These are phyloP conservation scores for Anaspis maculata DNA, from an alignment of 2,888 invertebrate species.

Conservation along the genomic window DNA sequence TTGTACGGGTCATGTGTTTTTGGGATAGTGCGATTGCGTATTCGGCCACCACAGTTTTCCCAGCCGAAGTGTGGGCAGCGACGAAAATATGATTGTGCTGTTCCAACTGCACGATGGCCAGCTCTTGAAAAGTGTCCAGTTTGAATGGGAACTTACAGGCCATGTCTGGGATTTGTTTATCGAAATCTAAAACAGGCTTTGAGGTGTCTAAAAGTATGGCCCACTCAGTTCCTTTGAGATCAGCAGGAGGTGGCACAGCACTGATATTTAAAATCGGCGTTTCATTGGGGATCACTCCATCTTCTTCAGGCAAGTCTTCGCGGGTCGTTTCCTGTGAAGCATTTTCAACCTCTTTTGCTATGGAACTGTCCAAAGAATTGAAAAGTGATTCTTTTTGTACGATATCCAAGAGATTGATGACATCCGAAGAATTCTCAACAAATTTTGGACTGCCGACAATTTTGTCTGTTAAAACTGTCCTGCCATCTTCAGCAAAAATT, in stretches of 20 bases:
- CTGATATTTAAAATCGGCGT: constrained; percentile 64
- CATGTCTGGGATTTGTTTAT: constrained; percentile 70
- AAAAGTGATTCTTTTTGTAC: constrained; percentile 54
- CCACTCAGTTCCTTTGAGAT: constrained; percentile 64
- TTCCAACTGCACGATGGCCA: constrained; percentile 90
- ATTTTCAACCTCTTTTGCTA: neutral
- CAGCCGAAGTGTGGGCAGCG: constrained; percentile 98
- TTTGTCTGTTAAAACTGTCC: constrained; percentile 35
- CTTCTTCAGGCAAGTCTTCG: constrained; percentile 24
- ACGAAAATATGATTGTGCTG: constrained; percentile 94
- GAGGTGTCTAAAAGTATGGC: constrained; percentile 80
- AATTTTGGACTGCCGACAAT: neutral
- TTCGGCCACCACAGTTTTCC: constrained; percentile 98
- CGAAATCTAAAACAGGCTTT: constrained; percentile 72
- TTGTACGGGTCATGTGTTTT: constrained; percentile 82
- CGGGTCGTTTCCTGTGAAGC: neutral
- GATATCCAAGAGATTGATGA: constrained; percentile 52
- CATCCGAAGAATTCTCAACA: constrained; percentile 30
- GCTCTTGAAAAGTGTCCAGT: constrained; percentile 94
- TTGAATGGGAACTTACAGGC: constrained; percentile 85
- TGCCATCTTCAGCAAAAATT: constrained; percentile 49
- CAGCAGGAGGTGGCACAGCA: constrained; percentile 39
- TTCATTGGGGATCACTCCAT: constrained; percentile 35
- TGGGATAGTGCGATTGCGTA: constrained; percentile 96
- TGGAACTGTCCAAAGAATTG: constrained; percentile 47